Percentiles rank a stretch among this genome's conserved stretches.
phyloP scores from a whole-genome alignment of 64 coral and sea anemone species.

The Montipora efflorescens region DNA sequence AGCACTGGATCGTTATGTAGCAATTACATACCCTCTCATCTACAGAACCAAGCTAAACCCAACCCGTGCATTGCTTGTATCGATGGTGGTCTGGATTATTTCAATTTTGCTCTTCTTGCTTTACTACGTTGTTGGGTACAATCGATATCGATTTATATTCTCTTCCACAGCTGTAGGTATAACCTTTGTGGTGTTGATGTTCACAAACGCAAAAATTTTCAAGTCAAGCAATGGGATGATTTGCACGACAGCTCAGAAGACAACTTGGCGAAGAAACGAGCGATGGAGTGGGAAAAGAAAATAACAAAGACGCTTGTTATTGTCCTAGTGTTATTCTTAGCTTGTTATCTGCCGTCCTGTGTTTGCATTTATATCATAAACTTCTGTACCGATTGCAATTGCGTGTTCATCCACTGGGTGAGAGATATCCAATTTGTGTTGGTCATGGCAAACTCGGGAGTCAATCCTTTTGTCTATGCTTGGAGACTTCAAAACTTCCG shows the following conservation, averaged over 20 bases:
- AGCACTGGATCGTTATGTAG: conserved; percentile 77
- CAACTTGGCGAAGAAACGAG: conserved; percentile 13
- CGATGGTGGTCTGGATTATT: conserved; percentile 60
- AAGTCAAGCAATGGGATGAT: conserved; percentile 59
- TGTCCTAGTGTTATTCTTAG: conserved; percentile 70
- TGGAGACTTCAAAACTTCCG: conserved; percentile 64
- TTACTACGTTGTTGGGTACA: conserved; percentile 83
- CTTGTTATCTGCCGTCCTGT: conserved; percentile 71
- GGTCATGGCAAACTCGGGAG: conserved; percentile 68
- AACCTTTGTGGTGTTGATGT: conserved; percentile 75
- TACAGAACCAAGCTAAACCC: conserved; percentile 64
- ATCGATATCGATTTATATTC: conserved; percentile 74
- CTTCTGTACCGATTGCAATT: conserved; percentile 69
- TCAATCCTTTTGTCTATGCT: conserved; percentile 87
- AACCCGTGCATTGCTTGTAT: conserved; percentile 25
- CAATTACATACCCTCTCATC: conserved; percentile 67
- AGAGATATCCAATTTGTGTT: conserved; percentile 84
- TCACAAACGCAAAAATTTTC: conserved; percentile 74
- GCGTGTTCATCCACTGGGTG: conserved; percentile 71
- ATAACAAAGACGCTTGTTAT: conserved; percentile 78
- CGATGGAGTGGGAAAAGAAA: conserved; percentile 50
- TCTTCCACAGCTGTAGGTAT: conserved; percentile 73
- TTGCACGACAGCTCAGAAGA: conserved; percentile 32
- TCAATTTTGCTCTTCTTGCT: conserved; percentile 65
- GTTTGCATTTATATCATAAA: conserved; percentile 84